Conservation (phyloP, 1,140 invertebrate species). For the Mylabris phalerata region DNA sequence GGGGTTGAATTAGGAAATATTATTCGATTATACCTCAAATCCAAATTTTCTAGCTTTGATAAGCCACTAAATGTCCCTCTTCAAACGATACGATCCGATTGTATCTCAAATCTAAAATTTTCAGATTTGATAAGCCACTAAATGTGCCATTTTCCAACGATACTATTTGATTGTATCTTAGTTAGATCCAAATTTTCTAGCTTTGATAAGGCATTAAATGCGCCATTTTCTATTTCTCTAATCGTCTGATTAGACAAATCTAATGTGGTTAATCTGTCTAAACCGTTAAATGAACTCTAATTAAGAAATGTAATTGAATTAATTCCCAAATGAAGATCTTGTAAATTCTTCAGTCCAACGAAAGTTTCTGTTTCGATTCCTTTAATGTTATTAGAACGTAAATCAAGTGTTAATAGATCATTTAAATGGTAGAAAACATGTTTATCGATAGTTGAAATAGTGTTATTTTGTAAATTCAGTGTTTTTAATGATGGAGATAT, state of each 20-base stretch:
- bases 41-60: neutral
- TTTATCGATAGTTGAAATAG: no score
- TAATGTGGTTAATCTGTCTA: no score
- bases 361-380: no score
- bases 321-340: no score
- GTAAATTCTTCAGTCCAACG: no score
- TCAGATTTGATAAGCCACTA: neutral
- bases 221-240: neutral
- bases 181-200: neutral
- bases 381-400: no score
- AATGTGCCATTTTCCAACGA: neutral
- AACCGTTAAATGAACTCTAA: no score
- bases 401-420: neutral
- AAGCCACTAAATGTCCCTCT: neutral
- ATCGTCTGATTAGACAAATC: neutral
- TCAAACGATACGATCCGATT: neutral
- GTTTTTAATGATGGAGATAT: no score
- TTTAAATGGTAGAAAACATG: no score
- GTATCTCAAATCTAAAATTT: neutral
- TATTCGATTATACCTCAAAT: neutral
- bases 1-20: neutral
- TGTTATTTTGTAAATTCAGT: no score
- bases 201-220: neutral
- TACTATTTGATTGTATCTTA: neutral
- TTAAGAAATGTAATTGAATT: no score